Conservation (phyloP, 2,888 invertebrate genomes). For the Cephus pulcher region DNA sequence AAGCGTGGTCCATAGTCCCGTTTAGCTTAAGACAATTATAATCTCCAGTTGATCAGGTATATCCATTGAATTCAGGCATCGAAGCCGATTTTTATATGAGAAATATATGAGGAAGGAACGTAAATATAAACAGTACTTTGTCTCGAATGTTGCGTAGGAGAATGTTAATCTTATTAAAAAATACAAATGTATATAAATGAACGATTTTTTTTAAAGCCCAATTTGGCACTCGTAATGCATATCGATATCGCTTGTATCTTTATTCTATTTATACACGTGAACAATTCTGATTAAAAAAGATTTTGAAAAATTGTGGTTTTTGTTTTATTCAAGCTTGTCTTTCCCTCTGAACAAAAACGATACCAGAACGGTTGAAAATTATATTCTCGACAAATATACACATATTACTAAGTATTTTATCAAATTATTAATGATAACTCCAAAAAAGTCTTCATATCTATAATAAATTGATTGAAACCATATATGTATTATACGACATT, state of each 20-base stretch:
- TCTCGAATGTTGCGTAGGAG: neutral
- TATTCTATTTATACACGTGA: slow-evolving; percentile 63
- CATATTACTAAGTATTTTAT: neutral
- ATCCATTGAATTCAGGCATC: neutral
- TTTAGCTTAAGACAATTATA: neutral
- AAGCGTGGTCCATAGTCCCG: neutral
- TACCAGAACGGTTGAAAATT: neutral
- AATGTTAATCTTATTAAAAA: neutral
- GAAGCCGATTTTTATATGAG: neutral
- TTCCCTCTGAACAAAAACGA: neutral
- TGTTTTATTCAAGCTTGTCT: neutral
- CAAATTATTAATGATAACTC: too few species aligned
- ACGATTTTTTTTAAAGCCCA: slow-evolving; percentile 12
- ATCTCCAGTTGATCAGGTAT: neutral
- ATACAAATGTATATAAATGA: slow-evolving; percentile 44
- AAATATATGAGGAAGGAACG: neutral
- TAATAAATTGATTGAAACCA: neutral
- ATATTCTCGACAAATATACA: neutral
- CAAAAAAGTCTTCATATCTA: too few species aligned
- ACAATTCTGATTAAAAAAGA: slow-evolving; percentile 57
- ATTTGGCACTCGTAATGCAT: slow-evolving; percentile 38
- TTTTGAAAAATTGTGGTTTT: slow-evolving; percentile 11
- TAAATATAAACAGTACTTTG: neutral
- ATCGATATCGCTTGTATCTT: slow-evolving; percentile 58
- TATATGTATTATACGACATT: neutral